These are phyloP conservation scores for Peromyscus attwateri DNA, from an alignment of 2,797 vertebrate genomes.

Conservation along the genomic window DNA sequence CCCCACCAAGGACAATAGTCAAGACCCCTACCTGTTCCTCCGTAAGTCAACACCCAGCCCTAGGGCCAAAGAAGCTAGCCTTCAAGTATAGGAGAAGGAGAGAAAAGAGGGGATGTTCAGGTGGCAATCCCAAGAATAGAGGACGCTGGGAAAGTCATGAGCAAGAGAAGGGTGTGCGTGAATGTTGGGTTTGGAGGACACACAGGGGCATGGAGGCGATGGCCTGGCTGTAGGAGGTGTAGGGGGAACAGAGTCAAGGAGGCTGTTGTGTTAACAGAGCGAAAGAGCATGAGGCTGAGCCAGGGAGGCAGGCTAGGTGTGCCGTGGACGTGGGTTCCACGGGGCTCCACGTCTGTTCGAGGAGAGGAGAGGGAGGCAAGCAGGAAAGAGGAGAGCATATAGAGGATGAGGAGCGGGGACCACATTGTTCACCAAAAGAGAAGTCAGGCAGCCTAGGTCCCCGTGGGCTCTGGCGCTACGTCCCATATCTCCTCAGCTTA, in stretches of 20 bases:
- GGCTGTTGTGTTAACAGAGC: accelerated
- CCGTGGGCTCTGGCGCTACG: accelerated
- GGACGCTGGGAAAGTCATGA: too few species aligned
- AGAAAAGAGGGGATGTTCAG: not conserved
- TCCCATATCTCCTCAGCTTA: not conserved
- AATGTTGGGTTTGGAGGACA: too few species aligned
- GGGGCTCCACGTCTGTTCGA: accelerated
- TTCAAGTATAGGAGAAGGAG: not conserved
- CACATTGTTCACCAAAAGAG: not conserved
- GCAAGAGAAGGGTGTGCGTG: accelerated
- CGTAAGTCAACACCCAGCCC: not conserved
- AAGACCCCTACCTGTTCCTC: accelerated
- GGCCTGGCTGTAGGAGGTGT: not conserved
- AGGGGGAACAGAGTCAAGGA: not conserved
- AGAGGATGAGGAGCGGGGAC: accelerated
- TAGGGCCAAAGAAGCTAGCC: not conserved
- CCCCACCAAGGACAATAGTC: accelerated
- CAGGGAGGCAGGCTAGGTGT: accelerated
- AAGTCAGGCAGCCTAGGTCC: not conserved
- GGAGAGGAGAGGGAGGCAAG: too few species aligned
- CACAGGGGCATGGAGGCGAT: accelerated
- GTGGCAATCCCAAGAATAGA: not conserved
- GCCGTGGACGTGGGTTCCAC: accelerated
- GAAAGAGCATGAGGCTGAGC: accelerated
- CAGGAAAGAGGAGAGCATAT: not conserved